Conservation (phyloP, 2,888 invertebrate genomes). For the Cheiracanthium punctorium region DNA sequence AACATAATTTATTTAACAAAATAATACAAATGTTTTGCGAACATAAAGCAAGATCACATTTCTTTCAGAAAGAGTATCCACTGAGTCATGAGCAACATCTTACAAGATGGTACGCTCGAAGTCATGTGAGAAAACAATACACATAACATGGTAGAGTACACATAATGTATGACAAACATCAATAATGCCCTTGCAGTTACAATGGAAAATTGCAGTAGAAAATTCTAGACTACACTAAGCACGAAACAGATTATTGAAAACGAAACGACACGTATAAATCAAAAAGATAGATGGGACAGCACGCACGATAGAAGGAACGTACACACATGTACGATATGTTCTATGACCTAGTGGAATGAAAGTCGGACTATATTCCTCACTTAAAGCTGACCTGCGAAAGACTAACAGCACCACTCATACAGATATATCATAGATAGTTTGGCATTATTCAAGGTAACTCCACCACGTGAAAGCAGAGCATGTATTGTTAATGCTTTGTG, state of each 20-base stretch:
- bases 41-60: background rate
- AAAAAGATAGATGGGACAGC: background rate
- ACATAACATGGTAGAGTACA: background rate
- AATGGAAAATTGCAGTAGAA: background rate
- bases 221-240: background rate
- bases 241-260: background rate
- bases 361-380: background rate
- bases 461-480: background rate
- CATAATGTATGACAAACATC: background rate
- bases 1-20: conserved; percentile 5
- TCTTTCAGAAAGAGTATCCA: background rate
- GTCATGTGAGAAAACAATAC: background rate
- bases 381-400: background rate
- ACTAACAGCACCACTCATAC: background rate
- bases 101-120: background rate
- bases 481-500: background rate
- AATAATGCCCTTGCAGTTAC: background rate
- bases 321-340: background rate
- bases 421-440: background rate
- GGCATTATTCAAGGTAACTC: conserved; percentile 1
- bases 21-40: background rate
- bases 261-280: background rate
- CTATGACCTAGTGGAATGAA: background rate
- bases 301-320: background rate
- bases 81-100: background rate